These are phyloP conservation scores for Phalloptychus januarius DNA, from an alignment of 2,797 vertebrate species.

Conservation along the genomic window DNA sequence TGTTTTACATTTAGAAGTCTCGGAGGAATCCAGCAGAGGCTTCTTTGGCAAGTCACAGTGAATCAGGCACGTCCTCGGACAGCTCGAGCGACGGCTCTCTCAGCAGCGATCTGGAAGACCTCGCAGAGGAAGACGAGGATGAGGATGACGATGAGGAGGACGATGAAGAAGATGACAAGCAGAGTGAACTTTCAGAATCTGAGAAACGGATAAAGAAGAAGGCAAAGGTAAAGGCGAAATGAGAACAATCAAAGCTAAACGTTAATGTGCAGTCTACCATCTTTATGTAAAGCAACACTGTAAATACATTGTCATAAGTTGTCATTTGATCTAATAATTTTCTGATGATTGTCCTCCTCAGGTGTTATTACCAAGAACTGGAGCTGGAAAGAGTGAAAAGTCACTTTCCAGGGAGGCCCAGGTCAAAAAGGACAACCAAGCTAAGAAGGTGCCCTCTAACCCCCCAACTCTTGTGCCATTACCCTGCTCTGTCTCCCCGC, in stretches of 20 bases:
- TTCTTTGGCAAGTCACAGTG: conserved; percentile 90
- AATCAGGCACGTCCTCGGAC: conserved; percentile 93
- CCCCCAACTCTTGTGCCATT: conserved; percentile 86
- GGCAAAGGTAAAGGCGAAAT: conserved; percentile 83
- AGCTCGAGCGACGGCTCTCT: conserved; percentile 95
- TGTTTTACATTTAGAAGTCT: conserved; percentile 81
- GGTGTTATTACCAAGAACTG: conserved; percentile 85
- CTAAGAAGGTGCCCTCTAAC: conserved; percentile 85
- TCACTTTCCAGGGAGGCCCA: conserved; percentile 81
- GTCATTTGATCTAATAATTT: conserved; percentile 22
- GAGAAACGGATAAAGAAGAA: conserved; percentile 90
- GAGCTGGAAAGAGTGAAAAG: conserved; percentile 85
- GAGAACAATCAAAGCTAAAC: not conserved
- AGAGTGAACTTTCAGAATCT: conserved; percentile 85
- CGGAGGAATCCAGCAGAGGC: conserved; percentile 90
- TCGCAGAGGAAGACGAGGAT: conserved; percentile 93
- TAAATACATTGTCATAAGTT: conserved; percentile 21
- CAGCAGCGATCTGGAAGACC: conserved; percentile 95
- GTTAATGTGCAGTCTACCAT: not conserved
- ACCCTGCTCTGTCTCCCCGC: conserved; percentile 84
- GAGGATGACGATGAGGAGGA: conserved; percentile 91
- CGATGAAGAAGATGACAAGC: conserved; percentile 92
- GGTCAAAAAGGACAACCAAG: conserved; percentile 85
- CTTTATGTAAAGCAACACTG: not conserved
- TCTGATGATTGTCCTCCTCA: conserved; percentile 55